Evolutionary conservation across 53 echinoderm and acorn worm genomes (phyloP), one percentile per base, ranked within the genome.

Genomic region (Holothuria leucospilota): DNA sequence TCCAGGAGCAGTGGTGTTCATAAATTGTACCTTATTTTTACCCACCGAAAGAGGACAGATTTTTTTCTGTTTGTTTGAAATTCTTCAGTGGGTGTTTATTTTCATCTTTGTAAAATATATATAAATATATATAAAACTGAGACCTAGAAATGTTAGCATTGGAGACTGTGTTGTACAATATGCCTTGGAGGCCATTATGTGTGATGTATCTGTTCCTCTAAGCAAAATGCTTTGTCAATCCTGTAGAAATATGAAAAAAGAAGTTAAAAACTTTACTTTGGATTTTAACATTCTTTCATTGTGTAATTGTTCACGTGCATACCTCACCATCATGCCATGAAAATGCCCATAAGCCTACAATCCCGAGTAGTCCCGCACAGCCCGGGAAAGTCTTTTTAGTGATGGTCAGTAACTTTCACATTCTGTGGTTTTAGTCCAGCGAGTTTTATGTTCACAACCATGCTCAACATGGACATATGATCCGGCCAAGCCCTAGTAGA

Each of bases 221-320:
- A 51, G 51, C 25, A 81, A 78, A 81, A 81, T 59, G 81, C 81
- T 81, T 81, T 81, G 81, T 81, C 81, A 59, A 81, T 61, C 81
- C 81, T 81, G 81, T 81, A 81, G 81, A 81, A 81, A 81, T 75
- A 75, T 75, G 81, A 51, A 81, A 81, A 59, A 81, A 20, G 39
- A 81, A 60, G 60, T 81, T 60, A 58, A 81, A 81, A 81, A 59
- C 61, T 81, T 20, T 58, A 34, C 42, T 24, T 26, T 13, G 56
- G 16, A 56, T 10, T 18, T 56, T 56, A 16, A 16, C 8, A 56
- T 56, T 56, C 15, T 56, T 56, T 56, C 15, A 56, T 15, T 16
- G 15, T 16, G 56, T 56, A 18, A 16, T 56, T 56, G 16, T 56
- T 18, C 1, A 56, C 56, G 9, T 13, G 34, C 34, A 34, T n/a